Conservation (phyloP, 2,113 vertebrate species). For the Clarias batrachus region DNA sequence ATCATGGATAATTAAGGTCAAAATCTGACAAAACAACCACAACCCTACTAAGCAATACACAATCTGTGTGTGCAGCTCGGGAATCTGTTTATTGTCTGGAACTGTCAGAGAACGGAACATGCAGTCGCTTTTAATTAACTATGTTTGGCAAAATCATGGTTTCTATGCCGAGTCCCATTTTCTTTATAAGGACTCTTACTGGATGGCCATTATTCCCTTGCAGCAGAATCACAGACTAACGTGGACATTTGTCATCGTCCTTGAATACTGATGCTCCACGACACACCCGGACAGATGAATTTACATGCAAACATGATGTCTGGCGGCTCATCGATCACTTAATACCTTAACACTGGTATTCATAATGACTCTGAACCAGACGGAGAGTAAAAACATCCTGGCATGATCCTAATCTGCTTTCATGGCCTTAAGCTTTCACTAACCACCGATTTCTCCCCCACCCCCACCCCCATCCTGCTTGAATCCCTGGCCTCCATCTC, state of each 20-base stretch:
- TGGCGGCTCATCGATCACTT: slow-evolving; percentile 53
- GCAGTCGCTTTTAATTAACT: slow-evolving; percentile 23
- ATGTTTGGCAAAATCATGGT: slow-evolving; percentile 21
- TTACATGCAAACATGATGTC: not conserved
- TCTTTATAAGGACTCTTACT: not conserved
- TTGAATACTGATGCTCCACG: not conserved
- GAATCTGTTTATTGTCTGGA: not conserved
- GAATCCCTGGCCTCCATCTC: slow-evolving; percentile 46
- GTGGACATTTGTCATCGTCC: not conserved
- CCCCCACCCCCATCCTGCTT: slow-evolving; percentile 42
- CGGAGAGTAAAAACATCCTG: slow-evolving; percentile 48
- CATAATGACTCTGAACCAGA: slow-evolving; percentile 51
- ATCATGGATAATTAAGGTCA: not conserved
- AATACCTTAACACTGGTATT: slow-evolving; percentile 56
- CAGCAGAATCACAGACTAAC: not conserved
- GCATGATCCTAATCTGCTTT: slow-evolving; percentile 65
- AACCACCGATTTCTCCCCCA: slow-evolving; percentile 40
- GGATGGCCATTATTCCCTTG: not conserved
- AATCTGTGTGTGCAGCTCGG: slow-evolving; percentile 7
- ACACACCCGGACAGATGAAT: slow-evolving; percentile 15
- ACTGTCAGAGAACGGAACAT: not conserved
- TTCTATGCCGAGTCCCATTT: not conserved
- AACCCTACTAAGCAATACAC: not conserved
- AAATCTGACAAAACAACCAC: not conserved
- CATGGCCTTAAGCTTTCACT: slow-evolving; percentile 47